Base-by-base conservation (phyloP, 2,113 vertebrate genomes). In the Manacus vitellinus region DNA sequence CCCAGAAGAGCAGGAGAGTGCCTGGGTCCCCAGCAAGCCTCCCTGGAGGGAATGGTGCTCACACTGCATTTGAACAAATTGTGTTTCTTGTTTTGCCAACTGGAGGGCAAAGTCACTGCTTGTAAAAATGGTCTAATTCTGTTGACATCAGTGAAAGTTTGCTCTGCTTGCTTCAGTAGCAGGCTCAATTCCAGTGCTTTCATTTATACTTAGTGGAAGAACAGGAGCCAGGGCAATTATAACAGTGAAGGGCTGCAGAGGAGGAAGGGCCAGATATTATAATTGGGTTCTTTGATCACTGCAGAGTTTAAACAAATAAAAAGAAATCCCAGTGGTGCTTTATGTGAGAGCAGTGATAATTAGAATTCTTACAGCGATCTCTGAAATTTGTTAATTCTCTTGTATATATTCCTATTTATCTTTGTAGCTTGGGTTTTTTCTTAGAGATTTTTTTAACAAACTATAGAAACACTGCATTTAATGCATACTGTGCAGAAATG, bases 181-280 rank as follows among this genome's bases (percentile, higher is more conserved):
- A 90, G 88, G 52, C 93, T 95, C 54, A 18, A 5, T 80, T 96
- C 92, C 82, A 92, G 67, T 70, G 88, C 85, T 92, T 93, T 85
- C 85, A 55, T 95, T 97, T 88, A n/a, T 80, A 41, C 27, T 90
- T 73, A 25, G 63, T 73, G 24, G 55, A 93, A 91, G 80, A 92
- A 51, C 49, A n/a, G 62, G 46, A 96, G 85, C 90, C 93, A 93
- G 88, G 51, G 85, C 90, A 97, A 95, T 93, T 95, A 95, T 95
- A 95, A 89, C 58, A 76, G 16, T 39, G 74, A 95, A 94, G 55
- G 54, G 39, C 76, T 79, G 81, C 62, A 80, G 74, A 88, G 67
- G 27, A 95, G 55, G 66, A 95, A 85, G 74, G 81, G 81, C 74
- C 66, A 89, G 67, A 93, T 94, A 92, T 46, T 96, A 62, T 88